These are phyloP conservation scores for Schizothorax lantsangensis DNA, from an alignment of 2,797 vertebrate species.

Conservation along the genomic window DNA sequence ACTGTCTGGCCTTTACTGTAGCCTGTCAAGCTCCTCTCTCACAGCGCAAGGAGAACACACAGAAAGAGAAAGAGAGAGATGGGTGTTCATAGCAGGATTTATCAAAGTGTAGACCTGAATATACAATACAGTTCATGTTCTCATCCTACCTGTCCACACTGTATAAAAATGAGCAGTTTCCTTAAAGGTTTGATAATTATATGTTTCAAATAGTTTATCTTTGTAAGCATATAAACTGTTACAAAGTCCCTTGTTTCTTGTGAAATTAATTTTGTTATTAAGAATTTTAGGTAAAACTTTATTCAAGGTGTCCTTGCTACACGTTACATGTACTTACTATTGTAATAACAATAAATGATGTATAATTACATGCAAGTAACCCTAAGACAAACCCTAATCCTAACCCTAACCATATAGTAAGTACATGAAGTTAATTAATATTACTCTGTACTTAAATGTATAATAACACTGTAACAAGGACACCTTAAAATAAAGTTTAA, in stretches of 20 bases:
- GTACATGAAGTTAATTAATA: too few species aligned
- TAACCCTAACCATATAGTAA: too few species aligned
- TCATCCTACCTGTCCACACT: not conserved
- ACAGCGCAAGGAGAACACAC: not conserved
- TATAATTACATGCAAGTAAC: too few species aligned
- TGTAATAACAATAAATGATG: too few species aligned
- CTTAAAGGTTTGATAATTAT: not conserved
- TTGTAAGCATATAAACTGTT: not conserved
- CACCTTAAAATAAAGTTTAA: too few species aligned
- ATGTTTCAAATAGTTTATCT: not conserved
- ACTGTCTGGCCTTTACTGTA: not conserved
- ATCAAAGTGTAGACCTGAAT: not conserved
- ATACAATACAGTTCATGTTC: not conserved
- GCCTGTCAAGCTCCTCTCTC: not conserved
- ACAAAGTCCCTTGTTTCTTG: not conserved
- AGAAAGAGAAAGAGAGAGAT: not conserved
- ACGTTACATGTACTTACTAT: too few species aligned
- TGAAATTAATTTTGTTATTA: not conserved
- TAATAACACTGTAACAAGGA: too few species aligned
- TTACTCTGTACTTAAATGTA: too few species aligned
- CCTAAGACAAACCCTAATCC: too few species aligned
- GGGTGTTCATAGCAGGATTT: not conserved
- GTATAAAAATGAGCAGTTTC: not conserved
- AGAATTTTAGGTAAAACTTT: not conserved
- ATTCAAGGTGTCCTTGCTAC: too few species aligned